Evolutionary conservation across 2,797 vertebrate genomes (phyloP).

Genomic region (Botia almorhae): DNA sequence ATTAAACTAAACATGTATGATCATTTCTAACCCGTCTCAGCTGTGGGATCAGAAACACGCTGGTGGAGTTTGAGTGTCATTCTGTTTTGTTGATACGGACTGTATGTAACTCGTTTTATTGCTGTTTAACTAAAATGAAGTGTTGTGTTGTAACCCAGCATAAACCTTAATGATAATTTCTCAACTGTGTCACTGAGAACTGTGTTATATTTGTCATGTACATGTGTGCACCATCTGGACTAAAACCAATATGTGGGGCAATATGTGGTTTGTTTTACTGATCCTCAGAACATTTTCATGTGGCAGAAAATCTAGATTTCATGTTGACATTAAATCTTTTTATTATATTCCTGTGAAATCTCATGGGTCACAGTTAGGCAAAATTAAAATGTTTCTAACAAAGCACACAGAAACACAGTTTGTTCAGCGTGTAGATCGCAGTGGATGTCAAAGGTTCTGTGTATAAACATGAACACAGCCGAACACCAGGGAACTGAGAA

Average conservation of each 20-base stretch:
- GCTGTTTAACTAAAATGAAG: not conserved
- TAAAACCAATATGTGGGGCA: not conserved
- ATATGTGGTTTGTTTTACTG: slow-evolving; percentile 12
- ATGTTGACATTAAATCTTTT: not conserved
- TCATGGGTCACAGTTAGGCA: slow-evolving; percentile 3
- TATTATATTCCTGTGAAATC: slow-evolving; percentile 2
- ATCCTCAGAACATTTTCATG: not conserved
- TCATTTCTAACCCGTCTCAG: not conserved
- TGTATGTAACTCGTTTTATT: not conserved
- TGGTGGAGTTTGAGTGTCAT: not conserved
- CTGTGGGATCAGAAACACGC: not conserved
- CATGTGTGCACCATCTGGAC: slow-evolving; percentile 17
- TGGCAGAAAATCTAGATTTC: slow-evolving; percentile 15
- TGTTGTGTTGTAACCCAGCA: not conserved
- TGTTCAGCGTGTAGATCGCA: not conserved
- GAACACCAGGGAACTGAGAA: slow-evolving; percentile 1
- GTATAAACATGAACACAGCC: slow-evolving; percentile 14
- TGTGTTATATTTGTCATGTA: too few relatives aligned
- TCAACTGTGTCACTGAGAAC: too few relatives aligned
- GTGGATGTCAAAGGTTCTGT: slow-evolving; percentile 12
- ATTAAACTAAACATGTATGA: not conserved
- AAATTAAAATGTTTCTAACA: not conserved
- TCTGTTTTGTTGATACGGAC: not conserved
- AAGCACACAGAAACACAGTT: not conserved
- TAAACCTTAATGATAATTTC: not conserved